These are phyloP conservation scores for Merops nubicus DNA, from an alignment of 2,113 vertebrate species.

Conservation along the genomic window DNA sequence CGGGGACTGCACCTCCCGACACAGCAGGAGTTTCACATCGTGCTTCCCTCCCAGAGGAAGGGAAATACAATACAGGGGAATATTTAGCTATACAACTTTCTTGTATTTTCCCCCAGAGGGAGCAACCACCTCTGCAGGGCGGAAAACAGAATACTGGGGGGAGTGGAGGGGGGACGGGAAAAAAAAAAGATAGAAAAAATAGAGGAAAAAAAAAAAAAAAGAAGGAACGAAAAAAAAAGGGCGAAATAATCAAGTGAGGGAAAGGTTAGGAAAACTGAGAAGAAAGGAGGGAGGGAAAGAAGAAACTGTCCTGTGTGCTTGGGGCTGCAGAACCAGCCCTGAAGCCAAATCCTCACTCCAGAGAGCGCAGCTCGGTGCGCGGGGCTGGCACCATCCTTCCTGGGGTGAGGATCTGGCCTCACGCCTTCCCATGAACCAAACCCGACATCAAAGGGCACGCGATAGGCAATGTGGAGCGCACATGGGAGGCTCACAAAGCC, in stretches of 20 bases:
- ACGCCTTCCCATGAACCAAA: slow-evolving; percentile 40
- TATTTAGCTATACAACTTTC: not conserved
- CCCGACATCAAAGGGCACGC: slow-evolving; percentile 70
- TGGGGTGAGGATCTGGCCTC: not conserved
- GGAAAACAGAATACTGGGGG: fast-evolving
- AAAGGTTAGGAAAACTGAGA: not conserved
- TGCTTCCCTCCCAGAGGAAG: not conserved
- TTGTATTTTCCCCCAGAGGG: fast-evolving
- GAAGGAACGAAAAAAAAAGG: fast-evolving
- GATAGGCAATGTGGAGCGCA: slow-evolving; percentile 72
- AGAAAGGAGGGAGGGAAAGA: fast-evolving
- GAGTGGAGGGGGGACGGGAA: not conserved
- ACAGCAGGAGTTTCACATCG: not conserved
- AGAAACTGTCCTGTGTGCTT: fast-evolving
- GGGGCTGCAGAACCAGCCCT: fast-evolving
- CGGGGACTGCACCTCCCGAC: fast-evolving
- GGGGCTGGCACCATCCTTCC: not conserved
- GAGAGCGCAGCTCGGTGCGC: fast-evolving
- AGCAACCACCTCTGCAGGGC: no score
- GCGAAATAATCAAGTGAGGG: fast-evolving
- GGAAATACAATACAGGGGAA: not conserved
- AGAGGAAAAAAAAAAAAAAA: not conserved
- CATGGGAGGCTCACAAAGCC: slow-evolving; percentile 55
- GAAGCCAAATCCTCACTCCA: not conserved
- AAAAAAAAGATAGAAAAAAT: fast-evolving